These are phyloP conservation scores for Sanderia malayensis DNA, from an alignment of 30 jellyfish, hydroid and myxozoan species.

Conservation along the genomic window DNA sequence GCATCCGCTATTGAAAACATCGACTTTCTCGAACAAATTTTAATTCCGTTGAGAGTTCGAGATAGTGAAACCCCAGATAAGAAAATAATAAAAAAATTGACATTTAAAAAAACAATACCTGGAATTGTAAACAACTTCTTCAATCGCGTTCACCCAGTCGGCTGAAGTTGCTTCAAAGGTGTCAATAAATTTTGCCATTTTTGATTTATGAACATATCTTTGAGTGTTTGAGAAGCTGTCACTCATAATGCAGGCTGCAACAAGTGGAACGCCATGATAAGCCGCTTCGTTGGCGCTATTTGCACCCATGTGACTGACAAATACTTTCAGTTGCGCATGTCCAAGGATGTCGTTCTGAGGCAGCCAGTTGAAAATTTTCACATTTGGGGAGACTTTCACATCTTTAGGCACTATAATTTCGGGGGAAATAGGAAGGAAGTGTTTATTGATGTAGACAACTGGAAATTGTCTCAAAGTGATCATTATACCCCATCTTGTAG, in stretches of 20 bases:
- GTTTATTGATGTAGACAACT: no score
- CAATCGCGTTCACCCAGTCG: not conserved
- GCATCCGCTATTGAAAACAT: no score
- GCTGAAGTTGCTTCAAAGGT: slow-evolving; percentile 14
- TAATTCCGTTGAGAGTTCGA: no score
- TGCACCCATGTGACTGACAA: slow-evolving; percentile 67
- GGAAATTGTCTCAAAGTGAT: no score
- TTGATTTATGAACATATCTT: slow-evolving; percentile 4
- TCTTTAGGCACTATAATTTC: not conserved
- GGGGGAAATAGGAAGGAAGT: no score
- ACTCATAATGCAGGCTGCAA: slow-evolving; percentile 41
- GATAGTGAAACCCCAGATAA: no score
- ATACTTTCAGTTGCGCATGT: slow-evolving; percentile 44
- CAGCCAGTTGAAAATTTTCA: slow-evolving; percentile 35
- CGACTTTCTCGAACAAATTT: no score
- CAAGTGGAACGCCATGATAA: slow-evolving; percentile 58
- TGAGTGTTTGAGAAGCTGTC: slow-evolving; percentile 26
- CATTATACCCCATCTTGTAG: no score
- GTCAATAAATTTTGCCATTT: slow-evolving; percentile 51
- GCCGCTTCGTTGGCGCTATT: slow-evolving; percentile 69
- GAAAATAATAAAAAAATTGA: no score
- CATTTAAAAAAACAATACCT: no score
- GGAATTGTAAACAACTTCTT: not conserved
- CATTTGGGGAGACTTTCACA: not conserved
- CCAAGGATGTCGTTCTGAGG: slow-evolving; percentile 73